phyloP scores from a whole-genome alignment of 2,888 invertebrate species.

The Mesochorus sp. region DNA sequence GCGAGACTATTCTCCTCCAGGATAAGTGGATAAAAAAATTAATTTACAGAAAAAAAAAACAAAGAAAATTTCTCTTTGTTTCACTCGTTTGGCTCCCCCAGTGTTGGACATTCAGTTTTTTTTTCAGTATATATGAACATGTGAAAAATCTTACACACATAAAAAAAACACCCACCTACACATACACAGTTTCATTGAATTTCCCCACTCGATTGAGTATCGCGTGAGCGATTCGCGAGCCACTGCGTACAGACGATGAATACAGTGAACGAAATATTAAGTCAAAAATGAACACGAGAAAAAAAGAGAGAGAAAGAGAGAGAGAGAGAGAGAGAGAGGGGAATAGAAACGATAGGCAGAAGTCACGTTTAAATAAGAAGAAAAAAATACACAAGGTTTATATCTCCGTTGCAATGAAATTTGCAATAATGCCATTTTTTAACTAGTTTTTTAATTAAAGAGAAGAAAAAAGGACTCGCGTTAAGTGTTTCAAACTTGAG shows the following conservation, averaged over 20 bases:
- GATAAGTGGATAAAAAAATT: neutral
- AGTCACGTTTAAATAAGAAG: conserved; percentile 32
- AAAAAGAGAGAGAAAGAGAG: neutral
- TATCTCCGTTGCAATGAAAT: conserved; percentile 53
- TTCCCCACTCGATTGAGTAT: conserved; percentile 24
- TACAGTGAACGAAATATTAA: conserved; percentile 10
- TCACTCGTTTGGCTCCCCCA: too few relatives aligned
- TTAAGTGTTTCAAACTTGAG: conserved; percentile 57
- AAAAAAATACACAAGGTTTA: neutral
- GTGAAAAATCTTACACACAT: neutral
- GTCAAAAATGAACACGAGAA: neutral
- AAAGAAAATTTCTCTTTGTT: conserved; percentile 3
- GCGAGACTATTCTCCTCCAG: too few relatives aligned
- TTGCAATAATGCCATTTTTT: conserved; percentile 66
- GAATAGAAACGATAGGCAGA: conserved; percentile 36
- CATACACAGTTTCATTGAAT: conserved; percentile 60
- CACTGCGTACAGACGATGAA: conserved; percentile 58
- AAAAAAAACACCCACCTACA: neutral
- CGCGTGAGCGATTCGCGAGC: conserved; percentile 56
- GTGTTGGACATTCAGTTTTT: conserved; percentile 17
- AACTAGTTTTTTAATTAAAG: conserved; percentile 64
- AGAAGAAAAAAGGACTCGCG: conserved; percentile 47
- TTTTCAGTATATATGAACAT: conserved; percentile 13
- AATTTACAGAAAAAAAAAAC: neutral
- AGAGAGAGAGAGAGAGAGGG: neutral